These are phyloP conservation scores for Azemiops feae DNA, from an alignment of 2,113 vertebrate genomes.

Conservation along the genomic window DNA sequence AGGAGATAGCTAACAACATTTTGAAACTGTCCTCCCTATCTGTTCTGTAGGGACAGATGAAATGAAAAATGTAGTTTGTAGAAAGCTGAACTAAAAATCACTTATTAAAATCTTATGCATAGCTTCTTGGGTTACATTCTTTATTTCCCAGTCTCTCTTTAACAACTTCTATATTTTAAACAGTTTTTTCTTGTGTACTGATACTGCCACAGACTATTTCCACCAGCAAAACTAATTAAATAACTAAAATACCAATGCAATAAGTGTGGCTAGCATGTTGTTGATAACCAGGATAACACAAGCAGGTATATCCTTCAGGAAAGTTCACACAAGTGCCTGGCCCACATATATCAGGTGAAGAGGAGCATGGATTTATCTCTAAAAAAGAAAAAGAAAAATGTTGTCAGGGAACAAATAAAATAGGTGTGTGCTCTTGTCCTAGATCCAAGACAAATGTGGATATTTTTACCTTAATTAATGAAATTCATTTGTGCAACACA, in stretches of 20 bases:
- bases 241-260: constrained; percentile 77
- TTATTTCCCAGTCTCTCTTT: background rate
- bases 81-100: background rate
- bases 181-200: background rate
- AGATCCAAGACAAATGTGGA: background rate
- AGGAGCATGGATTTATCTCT: constrained; percentile 65
- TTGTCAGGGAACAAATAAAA: background rate
- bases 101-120: background rate
- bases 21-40: background rate
- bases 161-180: background rate
- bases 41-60: background rate
- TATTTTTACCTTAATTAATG: background rate
- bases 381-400: background rate
- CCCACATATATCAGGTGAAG: constrained; percentile 79
- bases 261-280: constrained; percentile 68
- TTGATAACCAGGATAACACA: constrained; percentile 80
- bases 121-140: background rate
- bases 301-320: constrained; percentile 80
- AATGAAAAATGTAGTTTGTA: background rate
- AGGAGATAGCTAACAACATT: constrained; percentile 10
- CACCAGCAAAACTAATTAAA: background rate
- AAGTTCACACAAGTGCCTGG: constrained; percentile 81
- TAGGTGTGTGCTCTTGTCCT: background rate
- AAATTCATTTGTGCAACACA: background rate
- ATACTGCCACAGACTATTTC: background rate